Base-by-base conservation (phyloP, 92 coral and sea anemone species). In the Micromussa lordhowensis region DNA sequence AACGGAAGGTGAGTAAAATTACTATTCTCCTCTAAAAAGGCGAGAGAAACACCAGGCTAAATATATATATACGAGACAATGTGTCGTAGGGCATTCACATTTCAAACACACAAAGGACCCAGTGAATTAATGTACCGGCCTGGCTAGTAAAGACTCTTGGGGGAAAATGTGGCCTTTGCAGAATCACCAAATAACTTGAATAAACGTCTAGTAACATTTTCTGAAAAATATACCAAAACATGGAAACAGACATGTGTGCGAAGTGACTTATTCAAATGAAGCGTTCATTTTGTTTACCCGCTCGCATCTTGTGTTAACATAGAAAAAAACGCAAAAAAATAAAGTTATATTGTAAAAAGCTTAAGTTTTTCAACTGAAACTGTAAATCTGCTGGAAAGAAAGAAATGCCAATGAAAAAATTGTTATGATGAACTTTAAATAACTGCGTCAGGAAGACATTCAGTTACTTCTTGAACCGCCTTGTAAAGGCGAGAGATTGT, bases 1-100 rank as follows among this genome's bases (percentile, higher is more conserved):
- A 66, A 66, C 18, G 71, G n/a, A 10, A 28, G 71, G 71, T 66
- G 71, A 66, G 71, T 66, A 66, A 64, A 64, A 64, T 64, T n/a
- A 1, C 2, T 64, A 1, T n/a, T 28, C 2, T 8, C 29, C 69
- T 64, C 13, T 64, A 24, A 10, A 19, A 24, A 64, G 1, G 2
- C 22, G 29, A 64, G 2, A 64, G 5, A 24, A 63, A 63, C 14
- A 63, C 12, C 30, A 21, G 29, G 2, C 29, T 21, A 63, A 28
- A 17, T 26, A 26, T 66, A 17, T 26, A 31, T 26, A 26, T 66
- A 17, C 26, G 29, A 66, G 10, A 3, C 11, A 12, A 66, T 26
- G 12, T 66, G 71, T 14, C 11, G 71, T 2, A 66, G 26, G 22
- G 21, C 61, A 1, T n/a, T 55, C 61, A 26, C 0, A 63, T 10